phyloP scores from a whole-genome alignment of 1,140 invertebrate genomes.

The Drepana arcuata region DNA sequence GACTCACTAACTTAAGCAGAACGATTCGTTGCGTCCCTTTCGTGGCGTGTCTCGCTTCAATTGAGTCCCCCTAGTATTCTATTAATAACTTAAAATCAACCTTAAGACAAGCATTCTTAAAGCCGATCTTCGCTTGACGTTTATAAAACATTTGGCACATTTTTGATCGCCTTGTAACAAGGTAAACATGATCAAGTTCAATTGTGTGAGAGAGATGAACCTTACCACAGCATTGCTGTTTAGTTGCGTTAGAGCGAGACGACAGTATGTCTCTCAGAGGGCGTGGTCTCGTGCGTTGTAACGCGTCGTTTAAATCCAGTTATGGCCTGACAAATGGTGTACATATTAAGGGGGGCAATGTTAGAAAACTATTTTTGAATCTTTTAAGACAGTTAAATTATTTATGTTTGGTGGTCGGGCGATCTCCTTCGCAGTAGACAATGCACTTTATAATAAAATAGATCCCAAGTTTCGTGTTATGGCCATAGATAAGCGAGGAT shows the following conservation, averaged over 20 bases:
- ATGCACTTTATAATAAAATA: constrained; percentile 72
- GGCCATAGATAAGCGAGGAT: constrained; percentile 61
- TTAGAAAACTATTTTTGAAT: constrained; percentile 72
- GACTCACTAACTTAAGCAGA: constrained; percentile 62
- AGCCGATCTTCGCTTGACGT: too few species aligned
- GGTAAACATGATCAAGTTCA: constrained; percentile 37
- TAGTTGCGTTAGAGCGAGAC: constrained; percentile 25
- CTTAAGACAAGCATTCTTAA: too few species aligned
- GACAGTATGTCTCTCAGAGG: constrained; percentile 31
- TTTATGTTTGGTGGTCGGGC: constrained; percentile 60
- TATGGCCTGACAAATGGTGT: constrained; percentile 70
- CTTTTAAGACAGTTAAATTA: constrained; percentile 72
- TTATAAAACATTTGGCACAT: constrained; percentile 33
- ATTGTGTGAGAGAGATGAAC: constrained; percentile 31
- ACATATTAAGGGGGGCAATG: constrained; percentile 67
- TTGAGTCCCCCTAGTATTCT: constrained; percentile 35
- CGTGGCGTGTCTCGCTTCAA: constrained; percentile 41
- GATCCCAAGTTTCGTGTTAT: constrained; percentile 59
- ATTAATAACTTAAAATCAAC: too few species aligned
- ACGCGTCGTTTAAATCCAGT: constrained; percentile 66
- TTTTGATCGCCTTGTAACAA: constrained; percentile 34
- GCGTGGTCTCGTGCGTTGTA: constrained; percentile 44
- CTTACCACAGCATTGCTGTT: neutral
- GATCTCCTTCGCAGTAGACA: constrained; percentile 50
- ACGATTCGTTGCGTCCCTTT: constrained; percentile 50